Evolutionary conservation across 2,113 vertebrate genomes (phyloP), one percentile per base, ranked within the genome.

Genomic region (Paradoxurus hermaphroditus): DNA sequence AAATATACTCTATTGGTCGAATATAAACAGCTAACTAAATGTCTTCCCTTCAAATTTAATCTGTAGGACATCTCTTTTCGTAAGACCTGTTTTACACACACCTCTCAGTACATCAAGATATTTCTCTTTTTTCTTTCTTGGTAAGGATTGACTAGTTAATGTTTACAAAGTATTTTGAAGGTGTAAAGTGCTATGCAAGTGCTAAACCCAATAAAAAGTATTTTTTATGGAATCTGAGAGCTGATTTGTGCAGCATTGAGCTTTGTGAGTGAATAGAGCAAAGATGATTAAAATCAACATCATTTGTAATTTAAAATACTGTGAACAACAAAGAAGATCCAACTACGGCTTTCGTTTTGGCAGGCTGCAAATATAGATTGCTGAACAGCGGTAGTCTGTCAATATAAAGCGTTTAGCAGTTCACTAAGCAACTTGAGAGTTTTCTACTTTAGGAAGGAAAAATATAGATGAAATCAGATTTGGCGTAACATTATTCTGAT

Each of bases 331-430:
- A 96, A 96, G 94, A 75, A 44, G 59, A 95, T 46, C 46, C 96
- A 95, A 46, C 87, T 41, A 86, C 46, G 51, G 59, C 87, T 94
- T 96, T 96, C 87, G 3, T 97, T 96, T 97, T 95, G 93, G 87
- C 91, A 97, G 96, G 19, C 86, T 94, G 88, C 95, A 97, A 97
- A 97, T 97, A 98, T 87, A 96, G 96, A 98, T 92, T 95, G 95
- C 94, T 89, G 77, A 94, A 62, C 96, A 96, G 97, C 44, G 0
- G 94, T 79, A 59, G 59, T 83, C 91, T 96, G 90, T 97, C 97
- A 86, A 92, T 96, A 97, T 18, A 92, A 93, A 96, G 84, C 90
- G 95, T 97, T 97, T 84, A 97, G 82, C 82, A 95, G 68, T 96
- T 95, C 89, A 90, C 73, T 95, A 96, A 96, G 83, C 89, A 97